Conservation (phyloP, 1,140 invertebrate genomes). For the Nebria ingens region DNA sequence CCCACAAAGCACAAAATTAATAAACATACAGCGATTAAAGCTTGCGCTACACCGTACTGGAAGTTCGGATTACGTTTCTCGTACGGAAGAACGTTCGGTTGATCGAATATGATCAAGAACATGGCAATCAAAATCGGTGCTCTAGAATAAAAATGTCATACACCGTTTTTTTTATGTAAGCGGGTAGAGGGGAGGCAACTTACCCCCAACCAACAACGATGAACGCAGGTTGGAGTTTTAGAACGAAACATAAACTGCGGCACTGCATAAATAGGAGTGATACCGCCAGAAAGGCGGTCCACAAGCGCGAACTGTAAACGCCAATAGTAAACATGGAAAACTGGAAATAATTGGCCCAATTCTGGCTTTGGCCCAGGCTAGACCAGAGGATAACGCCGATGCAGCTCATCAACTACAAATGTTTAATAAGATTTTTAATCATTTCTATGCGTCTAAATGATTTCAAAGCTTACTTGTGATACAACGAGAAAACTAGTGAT, state of each 20-base stretch:
- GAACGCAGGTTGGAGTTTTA: slow-evolving; percentile 60
- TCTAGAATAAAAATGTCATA: slow-evolving; percentile 25
- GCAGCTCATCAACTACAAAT: slow-evolving; percentile 41
- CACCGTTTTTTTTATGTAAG: slow-evolving; percentile 6
- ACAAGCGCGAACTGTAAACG: slow-evolving; percentile 67
- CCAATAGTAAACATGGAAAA: slow-evolving; percentile 62
- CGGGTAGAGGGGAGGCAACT: no score
- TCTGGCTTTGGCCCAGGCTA: slow-evolving; percentile 35
- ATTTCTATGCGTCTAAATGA: slow-evolving; percentile 2
- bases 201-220: slow-evolving; percentile 69
- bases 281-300: slow-evolving; percentile 71
- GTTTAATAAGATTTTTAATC: slow-evolving; percentile 3
- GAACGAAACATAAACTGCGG: slow-evolving; percentile 67
- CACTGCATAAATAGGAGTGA: slow-evolving; percentile 72
- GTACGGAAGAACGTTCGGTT: slow-evolving; percentile 34
- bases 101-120: slow-evolving; percentile 36
- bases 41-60: slow-evolving; percentile 65
- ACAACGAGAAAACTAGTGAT: slow-evolving; percentile 67
- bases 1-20: slow-evolving; percentile 57
- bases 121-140: slow-evolving; percentile 39
- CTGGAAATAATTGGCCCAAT: slow-evolving; percentile 53
- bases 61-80: slow-evolving; percentile 66
- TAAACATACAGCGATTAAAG: slow-evolving; percentile 51
- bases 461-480: slow-evolving; percentile 55
- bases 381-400: slow-evolving; percentile 61